These are phyloP conservation scores for Watsonalla cultraria DNA, from an alignment of 2,888 invertebrate genomes.

Conservation along the genomic window DNA sequence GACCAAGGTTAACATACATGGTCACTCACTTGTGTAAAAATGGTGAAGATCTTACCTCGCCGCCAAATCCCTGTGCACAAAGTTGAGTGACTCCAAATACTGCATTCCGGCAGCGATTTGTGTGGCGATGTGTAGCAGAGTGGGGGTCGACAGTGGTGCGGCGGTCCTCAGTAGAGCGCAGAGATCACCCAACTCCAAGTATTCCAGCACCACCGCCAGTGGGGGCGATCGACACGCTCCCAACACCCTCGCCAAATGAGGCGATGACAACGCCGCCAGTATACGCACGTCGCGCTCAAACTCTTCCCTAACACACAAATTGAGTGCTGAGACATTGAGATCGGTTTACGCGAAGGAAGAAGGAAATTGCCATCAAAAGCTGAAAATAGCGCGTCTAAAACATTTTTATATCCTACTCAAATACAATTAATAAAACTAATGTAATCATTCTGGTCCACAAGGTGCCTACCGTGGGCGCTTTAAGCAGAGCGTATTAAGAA, in stretches of 20 bases:
- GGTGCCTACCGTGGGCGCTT: no score
- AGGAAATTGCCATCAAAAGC: no score
- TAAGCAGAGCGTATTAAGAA: no score
- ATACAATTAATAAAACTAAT: no score
- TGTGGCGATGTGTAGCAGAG: slow-evolving; percentile 89
- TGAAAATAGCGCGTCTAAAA: no score
- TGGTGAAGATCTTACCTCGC: slow-evolving; percentile 82
- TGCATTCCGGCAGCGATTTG: slow-evolving; percentile 95
- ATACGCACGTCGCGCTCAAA: slow-evolving; percentile 93
- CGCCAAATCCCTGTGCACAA: slow-evolving; percentile 93
- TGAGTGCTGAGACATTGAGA: background rate
- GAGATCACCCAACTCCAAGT: slow-evolving; percentile 89
- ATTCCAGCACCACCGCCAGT: slow-evolving; percentile 89
- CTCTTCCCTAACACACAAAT: slow-evolving; percentile 81
- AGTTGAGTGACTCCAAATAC: slow-evolving; percentile 92
- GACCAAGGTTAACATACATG: no score
- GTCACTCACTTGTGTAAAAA: no score
- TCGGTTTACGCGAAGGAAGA: background rate
- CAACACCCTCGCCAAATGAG: slow-evolving; percentile 86
- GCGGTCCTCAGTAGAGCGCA: slow-evolving; percentile 88
- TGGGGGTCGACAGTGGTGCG: slow-evolving; percentile 82
- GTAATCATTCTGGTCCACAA: no score
- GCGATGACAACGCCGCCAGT: slow-evolving; percentile 88
- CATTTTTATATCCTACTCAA: no score
- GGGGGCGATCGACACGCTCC: slow-evolving; percentile 89